phyloP scores from a whole-genome alignment of 2,888 invertebrate genomes.

The Acheta domesticus region DNA sequence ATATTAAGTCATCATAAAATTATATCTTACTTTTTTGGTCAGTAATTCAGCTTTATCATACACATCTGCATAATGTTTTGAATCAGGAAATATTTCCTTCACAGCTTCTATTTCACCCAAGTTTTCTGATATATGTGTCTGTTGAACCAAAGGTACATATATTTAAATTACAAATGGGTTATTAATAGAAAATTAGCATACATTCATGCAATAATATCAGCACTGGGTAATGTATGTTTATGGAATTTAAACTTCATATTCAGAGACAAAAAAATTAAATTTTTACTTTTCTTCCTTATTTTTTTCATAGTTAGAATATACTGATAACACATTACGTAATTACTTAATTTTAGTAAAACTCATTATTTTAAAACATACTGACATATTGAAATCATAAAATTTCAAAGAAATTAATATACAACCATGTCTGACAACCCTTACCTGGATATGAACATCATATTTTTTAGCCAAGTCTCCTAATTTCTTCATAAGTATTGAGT shows the following conservation, averaged over 20 bases:
- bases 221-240: too few species aligned
- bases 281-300: background rate
- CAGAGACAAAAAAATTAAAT: conserved; percentile 43
- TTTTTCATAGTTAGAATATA: too few species aligned
- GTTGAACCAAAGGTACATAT: background rate
- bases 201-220: too few species aligned
- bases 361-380: too few species aligned
- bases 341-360: too few species aligned
- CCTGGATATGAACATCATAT: conserved; percentile 71
- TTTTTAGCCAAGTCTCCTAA: conserved; percentile 65
- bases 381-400: too few species aligned
- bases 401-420: background rate
- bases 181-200: too few species aligned
- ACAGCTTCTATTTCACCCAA: conserved; percentile 67
- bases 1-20: too few species aligned
- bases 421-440: conserved; percentile 43
- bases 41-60: conserved; percentile 73
- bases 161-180: too few species aligned
- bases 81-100: conserved; percentile 54
- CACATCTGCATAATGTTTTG: conserved; percentile 66
- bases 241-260: too few species aligned
- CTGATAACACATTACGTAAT: too few species aligned
- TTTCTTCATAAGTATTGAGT: conserved; percentile 63
- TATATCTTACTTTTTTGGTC: conserved; percentile 62
- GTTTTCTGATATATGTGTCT: conserved; percentile 87